These are phyloP conservation scores for Sylvilagus bachmani DNA, from an alignment of 2,113 vertebrate species.

Conservation along the genomic window DNA sequence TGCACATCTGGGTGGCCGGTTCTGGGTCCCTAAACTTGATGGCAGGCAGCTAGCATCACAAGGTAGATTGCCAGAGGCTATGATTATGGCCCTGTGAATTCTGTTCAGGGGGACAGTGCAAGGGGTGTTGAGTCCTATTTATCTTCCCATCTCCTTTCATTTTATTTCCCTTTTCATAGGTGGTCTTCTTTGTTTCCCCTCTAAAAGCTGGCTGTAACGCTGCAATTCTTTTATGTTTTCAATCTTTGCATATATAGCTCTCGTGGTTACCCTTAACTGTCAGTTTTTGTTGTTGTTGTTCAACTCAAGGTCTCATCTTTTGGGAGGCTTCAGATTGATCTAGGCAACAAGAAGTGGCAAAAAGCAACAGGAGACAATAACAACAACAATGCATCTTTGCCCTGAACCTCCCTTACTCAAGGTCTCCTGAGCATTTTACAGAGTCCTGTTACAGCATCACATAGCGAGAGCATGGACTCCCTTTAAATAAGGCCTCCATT, in stretches of 20 bases:
- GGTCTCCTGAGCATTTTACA: not conserved
- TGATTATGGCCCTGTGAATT: not conserved
- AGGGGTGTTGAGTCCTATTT: not conserved
- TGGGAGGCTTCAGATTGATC: not conserved
- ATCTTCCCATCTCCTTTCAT: not conserved
- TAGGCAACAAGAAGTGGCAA: not conserved
- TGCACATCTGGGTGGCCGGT: not conserved
- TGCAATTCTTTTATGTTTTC: not conserved
- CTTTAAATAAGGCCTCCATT: not conserved
- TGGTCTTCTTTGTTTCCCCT: not conserved
- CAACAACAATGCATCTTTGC: no score
- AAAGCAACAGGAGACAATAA: not conserved
- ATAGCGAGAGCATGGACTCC: not conserved
- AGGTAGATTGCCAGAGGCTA: not conserved
- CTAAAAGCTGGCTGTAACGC: not conserved
- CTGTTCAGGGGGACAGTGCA: not conserved
- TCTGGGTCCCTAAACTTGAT: not conserved
- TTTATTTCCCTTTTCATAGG: not conserved
- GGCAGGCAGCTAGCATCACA: not conserved
- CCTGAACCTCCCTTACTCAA: not conserved
- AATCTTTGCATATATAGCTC: not conserved
- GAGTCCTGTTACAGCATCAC: not conserved
- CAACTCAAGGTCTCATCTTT: not conserved
- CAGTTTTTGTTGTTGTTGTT: not conserved
- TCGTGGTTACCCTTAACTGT: no score